Conservation (phyloP, 2,797 vertebrate genomes). For the Amniataba percoides region DNA sequence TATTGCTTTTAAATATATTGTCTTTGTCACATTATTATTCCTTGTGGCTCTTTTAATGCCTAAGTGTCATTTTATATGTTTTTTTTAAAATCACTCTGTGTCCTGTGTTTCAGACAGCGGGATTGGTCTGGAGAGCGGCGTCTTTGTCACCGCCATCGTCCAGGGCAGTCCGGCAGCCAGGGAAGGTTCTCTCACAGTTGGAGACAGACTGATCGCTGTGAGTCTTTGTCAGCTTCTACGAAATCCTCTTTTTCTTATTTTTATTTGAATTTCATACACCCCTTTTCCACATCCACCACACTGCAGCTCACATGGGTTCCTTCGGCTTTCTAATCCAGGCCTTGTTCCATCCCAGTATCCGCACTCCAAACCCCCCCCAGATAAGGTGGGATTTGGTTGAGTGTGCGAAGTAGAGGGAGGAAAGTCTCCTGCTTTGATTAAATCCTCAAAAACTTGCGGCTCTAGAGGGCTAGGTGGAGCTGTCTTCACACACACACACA, state of each 20-base stretch:
- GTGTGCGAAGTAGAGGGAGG: constrained; percentile 43
- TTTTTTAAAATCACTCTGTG: constrained; percentile 30
- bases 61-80: background rate
- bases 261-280: constrained; percentile 4
- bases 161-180: constrained; percentile 94
- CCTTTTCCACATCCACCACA: constrained; percentile 25
- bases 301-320: constrained; percentile 36
- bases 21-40: background rate
- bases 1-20: background rate
- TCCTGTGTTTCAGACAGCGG: constrained; percentile 89
- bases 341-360: constrained; percentile 52
- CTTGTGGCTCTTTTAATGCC: background rate
- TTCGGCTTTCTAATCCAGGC: constrained; percentile 54
- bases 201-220: constrained; percentile 96
- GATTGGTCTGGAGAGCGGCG: constrained; percentile 92
- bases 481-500: constrained; percentile 15
- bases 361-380: constrained; percentile 38
- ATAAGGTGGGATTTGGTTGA: constrained; percentile 63
- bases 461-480: constrained; percentile 42
- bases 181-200: constrained; percentile 92
- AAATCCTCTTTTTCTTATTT: constrained; percentile 22
- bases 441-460: constrained; percentile 44
- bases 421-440: constrained; percentile 49
- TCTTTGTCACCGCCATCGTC: constrained; percentile 91
- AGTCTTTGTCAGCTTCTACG: constrained; percentile 77